Conservation (phyloP, 1,140 invertebrate genomes). For the Caenorhabditis elegans region WBcel235 BX284605.5:11338501-11339000, state of each 20-base stretch:
- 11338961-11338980: background rate
- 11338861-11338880: background rate
- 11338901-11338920: slow-evolving; percentile 6
- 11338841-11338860: slow-evolving; percentile 10
- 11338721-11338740: too few species aligned
- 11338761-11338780: background rate
- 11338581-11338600: background rate
- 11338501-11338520: too few species aligned
- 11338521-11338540: too few species aligned
- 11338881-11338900: background rate
- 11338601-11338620: background rate
- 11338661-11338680: too few species aligned
- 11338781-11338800: background rate
- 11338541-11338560: too few species aligned
- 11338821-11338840: background rate
- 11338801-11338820: background rate
- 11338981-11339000: background rate
- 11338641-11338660: too few species aligned
- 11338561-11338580: too few species aligned
- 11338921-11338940: slow-evolving; percentile 14
- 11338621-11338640: too few species aligned
- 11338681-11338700: too few species aligned
- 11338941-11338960: background rate
- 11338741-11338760: too few species aligned
- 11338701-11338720: too few species aligned